These are phyloP conservation scores for Trissolcus basalis DNA, from an alignment of 1,140 invertebrate species.

Conservation along the genomic window DNA sequence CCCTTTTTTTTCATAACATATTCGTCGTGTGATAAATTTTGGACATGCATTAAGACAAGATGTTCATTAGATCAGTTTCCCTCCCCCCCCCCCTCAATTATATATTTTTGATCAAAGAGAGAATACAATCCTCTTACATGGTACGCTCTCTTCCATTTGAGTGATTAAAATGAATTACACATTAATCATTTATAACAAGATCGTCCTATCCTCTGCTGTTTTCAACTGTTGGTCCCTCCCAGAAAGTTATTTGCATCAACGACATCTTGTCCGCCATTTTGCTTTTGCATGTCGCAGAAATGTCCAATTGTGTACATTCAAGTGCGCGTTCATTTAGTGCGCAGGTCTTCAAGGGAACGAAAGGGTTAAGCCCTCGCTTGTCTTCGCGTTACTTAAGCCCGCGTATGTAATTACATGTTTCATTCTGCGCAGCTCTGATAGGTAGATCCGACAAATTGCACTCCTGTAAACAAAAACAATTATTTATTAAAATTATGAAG, in stretches of 20 bases:
- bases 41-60: not conserved
- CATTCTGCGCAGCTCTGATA: too few species aligned
- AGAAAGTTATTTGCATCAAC: not conserved
- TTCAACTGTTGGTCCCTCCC: too few species aligned
- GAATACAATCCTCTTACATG: slow-evolving; percentile 10
- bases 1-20: not conserved
- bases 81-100: slow-evolving; percentile 24
- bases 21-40: slow-evolving; percentile 30
- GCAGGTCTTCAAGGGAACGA: slow-evolving; percentile 39
- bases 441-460: too few species aligned
- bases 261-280: slow-evolving; percentile 52
- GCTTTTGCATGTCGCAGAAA: slow-evolving; percentile 25
- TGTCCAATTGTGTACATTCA: slow-evolving; percentile 40
- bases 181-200: too few species aligned
- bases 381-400: not conserved
- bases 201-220: too few species aligned
- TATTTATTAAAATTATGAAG: too few species aligned
- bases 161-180: too few species aligned
- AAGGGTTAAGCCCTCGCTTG: slow-evolving; percentile 46
- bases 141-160: too few species aligned
- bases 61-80: slow-evolving; percentile 15
- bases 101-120: slow-evolving; percentile 23
- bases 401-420: not conserved
- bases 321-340: slow-evolving; percentile 46
- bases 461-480: too few species aligned